Base-by-base conservation (phyloP, 2,797 vertebrate species). In the Chaetodon trifasciatus region DNA sequence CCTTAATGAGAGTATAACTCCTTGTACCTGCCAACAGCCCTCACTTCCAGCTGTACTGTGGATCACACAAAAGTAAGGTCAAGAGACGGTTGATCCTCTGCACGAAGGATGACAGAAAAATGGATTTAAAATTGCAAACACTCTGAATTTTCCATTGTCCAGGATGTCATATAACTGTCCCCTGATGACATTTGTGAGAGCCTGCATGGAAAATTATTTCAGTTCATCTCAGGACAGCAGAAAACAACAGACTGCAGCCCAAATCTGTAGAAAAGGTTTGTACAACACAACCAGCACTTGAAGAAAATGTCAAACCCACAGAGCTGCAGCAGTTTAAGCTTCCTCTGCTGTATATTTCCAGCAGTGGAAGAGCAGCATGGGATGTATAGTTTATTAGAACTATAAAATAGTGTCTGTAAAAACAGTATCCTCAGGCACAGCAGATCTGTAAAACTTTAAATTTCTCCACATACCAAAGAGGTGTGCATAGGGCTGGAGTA, bases 221-320 rank as follows among this genome's bases (percentile, higher is more conserved):
- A 35, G 10, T 35, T 37, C 37, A 21, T 24, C 24, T 28, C 21
- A 75, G 24, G 24, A 60, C 5, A 55, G 52, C 46, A 47, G 39
- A 35, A 50, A 53, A 52, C 44, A 57, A 23, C 40, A 39, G 46
- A 21, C 16, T 28, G 1, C 8, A 65, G 32, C 49, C 23, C n/a
- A 39, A 66, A 72, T 70, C n/a, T 16, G n/a, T 6, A 6, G 53
- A n/a, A 74, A 69, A 71, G 47, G 50, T 70, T 55, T 35, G 28
- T 17, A 23, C 47, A 39, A 50, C 39, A 73, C 47, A 42, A 49
- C 49, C 15, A 42, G 17, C 46, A 80, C 55, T 86, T 70, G 28
- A 23, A 67, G 37, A 32, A 80, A 81, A 78, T 69, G 63, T 73
- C 63, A 81, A 77, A 61, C 17, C 61, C 53, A 67, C 57, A 74